Base-by-base conservation (phyloP, 2,113 vertebrate genomes). In the Triplophysa siluroides region DNA sequence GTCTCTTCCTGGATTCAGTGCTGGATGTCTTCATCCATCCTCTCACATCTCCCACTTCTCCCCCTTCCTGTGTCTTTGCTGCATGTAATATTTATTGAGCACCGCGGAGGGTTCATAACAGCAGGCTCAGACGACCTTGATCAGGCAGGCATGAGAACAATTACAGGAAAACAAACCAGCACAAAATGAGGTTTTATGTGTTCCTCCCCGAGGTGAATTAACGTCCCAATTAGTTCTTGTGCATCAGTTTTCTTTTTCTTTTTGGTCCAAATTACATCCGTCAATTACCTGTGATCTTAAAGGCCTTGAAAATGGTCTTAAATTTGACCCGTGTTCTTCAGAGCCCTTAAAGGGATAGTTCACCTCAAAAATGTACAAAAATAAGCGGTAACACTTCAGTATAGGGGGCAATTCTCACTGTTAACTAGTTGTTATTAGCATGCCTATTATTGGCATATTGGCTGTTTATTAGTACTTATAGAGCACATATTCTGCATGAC, bases 1-100 rank as follows among this genome's bases (percentile, higher is more conserved):
- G 82, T 78, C 71, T 71, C 74, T 78, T 64, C 76, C 70, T 12
- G 68, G 69, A 83, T 62, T 84, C 72, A 54, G 78, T 41, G 80
- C 64, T 78, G 76, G 58, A 10, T 21, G 72, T 81, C 80, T 81
- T 54, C 47, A 19, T 67, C 83, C 78, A 41, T 62, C 45, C 62
- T 6, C 47, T 68, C 29, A 26, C 18, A 4, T 56, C 24, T 50
- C 47, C 11, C 62, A 38, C 72, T 78, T 52, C 16, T 33, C 38
- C 26, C 26, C 19, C 29, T 66, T 50, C 60, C 41, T 67, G 66
- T 80, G 79, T 75, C 58, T 76, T 65, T 71, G 50, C 8, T 56
- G 21, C 74, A 78, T 81, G 26, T 50, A 83, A 56, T 62, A 81
- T 85, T 80, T 64, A 81, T 78, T 18, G 19, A 73, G 66, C 45